A percentile compares a stretch with the other conserved stretches of the same genome.
Evolutionary conservation across 1,140 invertebrate species (phyloP).

Genomic region (Diorhabda carinulata): DNA sequence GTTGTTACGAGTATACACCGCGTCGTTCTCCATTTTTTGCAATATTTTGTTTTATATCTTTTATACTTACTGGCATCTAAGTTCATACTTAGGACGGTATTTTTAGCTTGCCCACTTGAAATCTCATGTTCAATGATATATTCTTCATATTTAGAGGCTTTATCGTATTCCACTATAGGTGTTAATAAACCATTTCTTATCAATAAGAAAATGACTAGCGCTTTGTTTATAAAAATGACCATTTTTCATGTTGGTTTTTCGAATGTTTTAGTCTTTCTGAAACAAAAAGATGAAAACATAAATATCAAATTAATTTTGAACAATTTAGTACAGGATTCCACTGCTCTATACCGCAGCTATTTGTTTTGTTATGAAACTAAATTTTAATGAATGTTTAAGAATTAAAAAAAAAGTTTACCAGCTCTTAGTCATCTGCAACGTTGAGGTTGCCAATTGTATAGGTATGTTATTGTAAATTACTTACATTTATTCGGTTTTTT

Average conservation of each 20-base stretch:
- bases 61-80: slow-evolving; percentile 45
- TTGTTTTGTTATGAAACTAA: too few species aligned
- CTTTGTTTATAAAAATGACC: slow-evolving; percentile 33
- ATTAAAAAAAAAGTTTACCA: too few species aligned
- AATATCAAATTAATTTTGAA: background rate
- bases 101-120: slow-evolving; percentile 49
- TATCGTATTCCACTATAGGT: slow-evolving; percentile 31
- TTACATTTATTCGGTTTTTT: too few species aligned
- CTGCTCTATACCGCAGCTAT: too few species aligned
- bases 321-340: too few species aligned
- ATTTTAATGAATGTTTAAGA: too few species aligned
- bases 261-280: background rate
- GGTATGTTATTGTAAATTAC: too few species aligned
- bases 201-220: slow-evolving; percentile 44
- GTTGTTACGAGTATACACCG: background rate
- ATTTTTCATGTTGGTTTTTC: slow-evolving; percentile 36
- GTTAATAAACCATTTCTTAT: slow-evolving; percentile 40
- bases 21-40: too few species aligned
- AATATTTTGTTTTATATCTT: too few species aligned
- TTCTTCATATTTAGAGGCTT: slow-evolving; percentile 50
- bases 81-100: slow-evolving; percentile 45
- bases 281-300: background rate
- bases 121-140: slow-evolving; percentile 57
- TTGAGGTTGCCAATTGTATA: too few species aligned
- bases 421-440: too few species aligned